Conservation (phyloP, 2,888 invertebrate species). For the Limnephilus marmoratus region DNA sequence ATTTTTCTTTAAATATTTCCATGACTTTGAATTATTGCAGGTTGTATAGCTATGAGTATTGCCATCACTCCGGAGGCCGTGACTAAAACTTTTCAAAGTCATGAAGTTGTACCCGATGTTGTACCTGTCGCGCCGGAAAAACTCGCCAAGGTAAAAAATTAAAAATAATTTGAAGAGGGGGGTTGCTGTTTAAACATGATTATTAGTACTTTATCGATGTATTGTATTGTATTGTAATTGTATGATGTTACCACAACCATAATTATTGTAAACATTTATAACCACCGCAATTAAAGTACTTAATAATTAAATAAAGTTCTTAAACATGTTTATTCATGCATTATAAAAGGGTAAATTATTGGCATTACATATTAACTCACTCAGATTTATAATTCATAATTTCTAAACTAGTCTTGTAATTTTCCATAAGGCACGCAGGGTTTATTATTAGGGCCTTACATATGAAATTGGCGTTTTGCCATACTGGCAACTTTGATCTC, state of each 20-base stretch:
- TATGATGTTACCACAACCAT: neutral
- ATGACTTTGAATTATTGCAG: neutral
- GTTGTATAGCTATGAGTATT: constrained; percentile 67
- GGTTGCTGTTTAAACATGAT: neutral
- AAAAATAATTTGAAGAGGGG: neutral
- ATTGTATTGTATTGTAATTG: too few relatives aligned
- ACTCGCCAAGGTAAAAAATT: constrained; percentile 71
- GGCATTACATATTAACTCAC: neutral
- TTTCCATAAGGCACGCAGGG: neutral
- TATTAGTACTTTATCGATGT: neutral
- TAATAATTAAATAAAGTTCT: too few relatives aligned
- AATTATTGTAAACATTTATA: neutral
- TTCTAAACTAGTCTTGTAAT: neutral
- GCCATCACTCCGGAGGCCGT: constrained; percentile 75
- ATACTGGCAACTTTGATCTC: too few relatives aligned
- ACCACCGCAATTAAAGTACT: too few relatives aligned
- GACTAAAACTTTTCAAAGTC: constrained; percentile 76
- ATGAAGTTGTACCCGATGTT: constrained; percentile 87
- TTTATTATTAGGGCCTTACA: too few relatives aligned
- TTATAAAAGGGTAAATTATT: too few relatives aligned
- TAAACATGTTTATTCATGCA: too few relatives aligned
- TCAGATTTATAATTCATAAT: neutral
- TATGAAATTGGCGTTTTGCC: too few relatives aligned
- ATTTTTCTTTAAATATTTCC: neutral
- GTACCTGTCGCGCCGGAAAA: constrained; percentile 80